Evolutionary conservation across 2,797 vertebrate genomes (phyloP), one percentile per base, ranked within the genome.

Genomic region (Cossypha niveicapilla): DNA sequence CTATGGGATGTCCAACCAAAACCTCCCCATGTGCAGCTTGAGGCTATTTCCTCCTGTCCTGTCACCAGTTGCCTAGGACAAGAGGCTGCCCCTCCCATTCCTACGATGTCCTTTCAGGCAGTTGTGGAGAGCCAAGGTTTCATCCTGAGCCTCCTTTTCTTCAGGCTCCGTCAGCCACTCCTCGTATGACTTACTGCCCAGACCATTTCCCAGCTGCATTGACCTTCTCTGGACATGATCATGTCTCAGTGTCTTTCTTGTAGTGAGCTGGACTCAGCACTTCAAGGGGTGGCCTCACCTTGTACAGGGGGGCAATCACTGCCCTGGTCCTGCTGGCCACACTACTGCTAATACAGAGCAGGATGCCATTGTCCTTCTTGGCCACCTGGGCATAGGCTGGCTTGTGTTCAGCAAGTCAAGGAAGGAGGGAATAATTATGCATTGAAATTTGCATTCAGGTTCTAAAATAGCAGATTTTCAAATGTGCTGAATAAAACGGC

Each of bases 401-500:
- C 24, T 68, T 0, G 0, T 54, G 34, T 45, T 76, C 62, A 68
- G 19, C 24, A 24, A 45, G 54, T 9, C 41, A 47, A 25, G 56
- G 30, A 47, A 18, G 0, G 3, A 54, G 14, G 47, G 17, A 67
- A 23, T 25, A 10, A 4, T 45, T 45, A 39, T 21, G 8, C 14
- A 25, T 3, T 44, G 25, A 79, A 81, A 63, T 62, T 77, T 66
- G 3, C 32, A 48, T 50, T 60, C 35, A 37, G 35, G 22, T 45
- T 83, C 35, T 85, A 39, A 91, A 86, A n/a, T 8, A 73, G 2
- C 19, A 56, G 13, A 75, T 91, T 91, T 84, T 75, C 34, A 48
- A 66, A 89, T 39, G 15, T 67, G 24, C 4, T 73, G 32, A 30
- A 54, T 62, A 35, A 25, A 77, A 60, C 2, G 3, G 25, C 37